A percentile compares a stretch with the other conserved stretches of the same genome.
Evolutionary conservation across 2,113 vertebrate genomes (phyloP).

Genomic region (Corapipo altera): DNA sequence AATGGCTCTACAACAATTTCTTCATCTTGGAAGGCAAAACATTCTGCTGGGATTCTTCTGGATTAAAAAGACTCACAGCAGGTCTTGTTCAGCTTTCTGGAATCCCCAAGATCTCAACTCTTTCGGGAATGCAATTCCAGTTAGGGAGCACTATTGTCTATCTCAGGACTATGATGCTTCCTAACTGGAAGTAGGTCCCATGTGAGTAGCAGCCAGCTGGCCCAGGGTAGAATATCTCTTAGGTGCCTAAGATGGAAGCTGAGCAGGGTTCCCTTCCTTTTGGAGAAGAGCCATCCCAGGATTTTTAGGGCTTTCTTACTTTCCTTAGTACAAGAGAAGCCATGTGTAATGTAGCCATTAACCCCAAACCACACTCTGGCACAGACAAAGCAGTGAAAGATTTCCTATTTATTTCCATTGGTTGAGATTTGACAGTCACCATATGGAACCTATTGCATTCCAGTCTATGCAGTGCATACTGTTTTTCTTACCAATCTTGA

Average conservation of each 20-base stretch:
- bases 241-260: background rate
- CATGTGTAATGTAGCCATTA: background rate
- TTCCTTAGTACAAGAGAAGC: background rate
- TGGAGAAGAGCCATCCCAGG: background rate
- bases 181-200: background rate
- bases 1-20: background rate
- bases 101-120: background rate
- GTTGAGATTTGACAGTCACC: background rate
- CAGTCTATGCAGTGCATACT: background rate
- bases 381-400: background rate
- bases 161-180: background rate
- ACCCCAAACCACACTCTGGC: background rate
- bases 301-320: background rate
- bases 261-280: background rate
- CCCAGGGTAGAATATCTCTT: background rate
- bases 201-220: background rate
- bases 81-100: background rate
- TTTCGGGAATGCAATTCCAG: background rate
- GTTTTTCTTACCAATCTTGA: conserved; percentile 51
- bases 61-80: background rate
- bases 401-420: background rate
- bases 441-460: background rate
- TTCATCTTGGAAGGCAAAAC: background rate
- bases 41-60: background rate
- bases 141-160: background rate